Base-by-base conservation (phyloP, 2,888 invertebrate genomes). In the Macrosoma leucophasiata region DNA sequence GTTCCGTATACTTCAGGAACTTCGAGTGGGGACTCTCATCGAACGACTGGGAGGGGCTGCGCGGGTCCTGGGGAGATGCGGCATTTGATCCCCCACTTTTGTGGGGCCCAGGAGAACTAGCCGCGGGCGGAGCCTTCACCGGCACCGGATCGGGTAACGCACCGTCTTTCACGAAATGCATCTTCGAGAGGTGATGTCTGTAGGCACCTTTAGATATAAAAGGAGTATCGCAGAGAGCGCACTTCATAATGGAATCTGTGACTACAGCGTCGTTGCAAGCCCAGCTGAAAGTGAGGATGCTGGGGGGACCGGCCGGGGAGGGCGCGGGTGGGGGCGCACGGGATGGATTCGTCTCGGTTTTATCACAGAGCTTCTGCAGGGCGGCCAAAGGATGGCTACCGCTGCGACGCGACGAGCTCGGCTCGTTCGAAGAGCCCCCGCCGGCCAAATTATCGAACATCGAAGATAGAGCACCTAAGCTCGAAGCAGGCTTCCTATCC, bases 131-230 rank as follows among this genome's bases (percentile, higher is more conserved):
- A 1, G 86, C 85, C 53, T 90, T 89, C 55, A 89, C 74, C 8
- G 87, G 84, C 33, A 91, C 86, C 1, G 92, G 90, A 63, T 94
- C 93, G 3, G 93, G 92, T 54, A 92, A 87, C 15, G 91, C 91
- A n/a, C 94, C 93, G 60, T 96, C 96, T 69, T 96, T 96, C 37
- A 96, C 94, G 67, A 96, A 96, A 73, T 96, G 96, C 91, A 95
- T 95, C 78, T 96, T 96, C 27, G 95, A 96, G 55, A 97, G 84
- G 63, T 98, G 98, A 74, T 97, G 97, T 58, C 98, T 89, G 77
- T 97, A 97, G 7, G 97, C 97, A 33, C 97, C 97, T 78, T 97
- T 97, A 21, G 97, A 97, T 51, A 96, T 95, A 72, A 97, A 97
- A 13, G 96, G 95, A 13, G 96, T 96, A 76, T 96, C 96, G 85